Base-by-base conservation (phyloP, 2,888 invertebrate species). In the Hipparchia sbordonii region DNA sequence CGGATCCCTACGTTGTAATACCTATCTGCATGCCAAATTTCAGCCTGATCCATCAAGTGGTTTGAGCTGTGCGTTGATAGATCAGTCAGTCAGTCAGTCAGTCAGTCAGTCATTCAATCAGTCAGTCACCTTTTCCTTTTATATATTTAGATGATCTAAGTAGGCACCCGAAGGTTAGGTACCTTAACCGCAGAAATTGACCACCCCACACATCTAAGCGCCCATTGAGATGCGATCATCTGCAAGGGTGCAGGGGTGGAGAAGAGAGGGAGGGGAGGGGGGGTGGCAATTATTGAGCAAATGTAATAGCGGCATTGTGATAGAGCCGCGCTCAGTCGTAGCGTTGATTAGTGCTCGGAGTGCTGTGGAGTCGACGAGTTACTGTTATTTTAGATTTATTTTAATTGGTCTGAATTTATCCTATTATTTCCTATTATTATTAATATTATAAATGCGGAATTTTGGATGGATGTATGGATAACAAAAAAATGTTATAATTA, bases 231-330 rank as follows among this genome's bases (percentile, higher is more conserved):
- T 78, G 77, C 79, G 81, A 79, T 79, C 77, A 79, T 79, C 79
- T 80, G 81, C 71, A 61, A 69, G 69, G 46, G 46, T 46, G 33
- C n/a, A 10, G 23, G 61, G 60, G 46, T 9, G 13, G 67, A 2
- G 54, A 72, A 52, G 73, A 80, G 72, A 57, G 8, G 73, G 79
- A 74, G 8, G 73, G 79, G 74, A 79, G 81, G 78, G 79, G 79
- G 80, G 85, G 87, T 84, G 88, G 87, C 90, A 91, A 92, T 92
- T 92, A 93, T 91, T 88, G 87, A 87, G 91, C 91, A 93, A 93
- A 93, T 92, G 92, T 92, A 92, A 92, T 93, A 92, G 91, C 89
- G 83, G 87, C 90, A 92, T 92, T 93, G 92, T 92, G 89, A 90
- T 87, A 88, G 88, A 89, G 85, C 86, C 81, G 84, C 81, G 86